Base-by-base conservation (phyloP, 1,140 invertebrate species). In the Zaprionus inermis region DNA sequence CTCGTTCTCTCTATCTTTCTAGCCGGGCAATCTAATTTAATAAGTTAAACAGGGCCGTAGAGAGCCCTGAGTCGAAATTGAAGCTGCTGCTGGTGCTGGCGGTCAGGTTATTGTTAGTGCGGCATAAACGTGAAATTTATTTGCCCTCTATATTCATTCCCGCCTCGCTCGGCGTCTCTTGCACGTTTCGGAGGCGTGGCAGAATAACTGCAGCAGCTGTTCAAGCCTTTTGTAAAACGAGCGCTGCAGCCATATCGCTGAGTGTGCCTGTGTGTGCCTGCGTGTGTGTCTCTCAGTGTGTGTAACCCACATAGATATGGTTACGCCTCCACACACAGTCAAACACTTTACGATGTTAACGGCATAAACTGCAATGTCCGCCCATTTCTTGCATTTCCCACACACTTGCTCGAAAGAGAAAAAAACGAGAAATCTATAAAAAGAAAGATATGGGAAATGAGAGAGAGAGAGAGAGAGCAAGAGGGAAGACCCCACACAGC, bases 321-420 rank as follows among this genome's bases (percentile, higher is more conserved):
- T 49, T 20, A 44, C 51, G 64, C 36, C 24, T 22, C 34, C 46
- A 74, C 68, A 77, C 57, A 65, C 56, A 57, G 60, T 52, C 79
- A 81, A 75, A 82, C 76, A 75, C 73, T 84, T 84, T 84, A 84
- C 78, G 78, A 81, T 70, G 74, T 74, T 78, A 81, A 74, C 78
- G 65, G 72, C 60, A 24, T 64, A 69, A 80, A 73, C 66, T 73
- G 78, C 72, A 76, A 76, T 67, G 69, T 68, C 49, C 46, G 38
- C 61, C 64, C 20, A 51, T 49, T 6, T 14, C 41, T 28, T 49
- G 28, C 16, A 14, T 16, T 36, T 3, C 10, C 22, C 38, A 44
- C 38, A 44, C n/a, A 44, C 36, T 38, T n/a, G 14, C 6, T 14
- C 28, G 20, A 54, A 11, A 32, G 4, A 20, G 10, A 18, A 32